These are phyloP conservation scores for Acropora tenuis DNA, from an alignment of 64 coral and sea anemone genomes.

Conservation along the genomic window DNA sequence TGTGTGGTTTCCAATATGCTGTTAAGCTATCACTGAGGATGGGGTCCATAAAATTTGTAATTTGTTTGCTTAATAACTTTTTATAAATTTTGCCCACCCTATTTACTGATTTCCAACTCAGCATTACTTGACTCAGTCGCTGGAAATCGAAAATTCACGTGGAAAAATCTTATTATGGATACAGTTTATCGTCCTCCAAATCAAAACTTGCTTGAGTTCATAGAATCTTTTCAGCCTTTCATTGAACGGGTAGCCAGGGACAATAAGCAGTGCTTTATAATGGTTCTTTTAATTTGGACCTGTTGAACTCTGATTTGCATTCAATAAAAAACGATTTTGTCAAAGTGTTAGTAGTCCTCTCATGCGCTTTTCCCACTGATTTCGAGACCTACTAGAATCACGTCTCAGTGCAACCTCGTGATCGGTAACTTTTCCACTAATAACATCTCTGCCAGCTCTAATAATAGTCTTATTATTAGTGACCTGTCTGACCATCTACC, in stretches of 20 bases:
- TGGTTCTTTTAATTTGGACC: too few relatives aligned
- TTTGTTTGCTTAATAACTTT: neutral
- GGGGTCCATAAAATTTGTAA: constrained; percentile 19
- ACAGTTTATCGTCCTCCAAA: too few relatives aligned
- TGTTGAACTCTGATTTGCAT: neutral
- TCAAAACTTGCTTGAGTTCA: too few relatives aligned
- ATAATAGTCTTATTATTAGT: neutral
- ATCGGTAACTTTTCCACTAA: neutral
- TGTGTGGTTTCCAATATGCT: neutral
- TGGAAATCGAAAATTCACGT: too few relatives aligned
- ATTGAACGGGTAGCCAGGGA: too few relatives aligned
- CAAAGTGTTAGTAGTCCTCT: neutral
- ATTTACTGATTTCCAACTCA: too few relatives aligned
- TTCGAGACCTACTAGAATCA: neutral
- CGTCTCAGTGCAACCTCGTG: neutral
- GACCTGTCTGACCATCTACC: neutral
- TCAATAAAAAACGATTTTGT: neutral
- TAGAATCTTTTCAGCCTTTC: too few relatives aligned
- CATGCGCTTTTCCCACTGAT: neutral
- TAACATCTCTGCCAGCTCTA: neutral
- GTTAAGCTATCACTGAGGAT: neutral
- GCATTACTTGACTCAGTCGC: too few relatives aligned
- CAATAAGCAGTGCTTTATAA: too few relatives aligned
- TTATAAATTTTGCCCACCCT: neutral
- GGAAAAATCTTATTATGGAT: too few relatives aligned